Base-by-base conservation (phyloP, 2,888 invertebrate species). In the Phortica okadai region DNA sequence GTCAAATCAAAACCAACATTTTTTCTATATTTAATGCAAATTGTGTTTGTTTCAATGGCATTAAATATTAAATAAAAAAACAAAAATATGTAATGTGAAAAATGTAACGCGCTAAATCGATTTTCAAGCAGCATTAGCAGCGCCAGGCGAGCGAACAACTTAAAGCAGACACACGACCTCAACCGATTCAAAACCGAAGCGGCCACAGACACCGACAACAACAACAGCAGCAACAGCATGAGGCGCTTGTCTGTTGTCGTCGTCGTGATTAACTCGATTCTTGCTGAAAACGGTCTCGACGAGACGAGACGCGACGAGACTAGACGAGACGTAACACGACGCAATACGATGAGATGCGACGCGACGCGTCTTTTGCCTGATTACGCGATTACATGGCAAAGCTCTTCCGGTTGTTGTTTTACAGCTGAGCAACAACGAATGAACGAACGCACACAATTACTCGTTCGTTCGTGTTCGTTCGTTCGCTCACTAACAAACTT, bases 301-400 rank as follows among this genome's bases (percentile, higher is more conserved):
- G 56, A 11, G 7, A 45, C 6, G 45, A 0, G 1, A 45, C 45
- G 1, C 45, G 45, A 45, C 45, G 10, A 14, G 54, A 14, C 14
- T 54, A n/a, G 56, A 11, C n/a, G 56, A 11, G 7, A 45, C 6
- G 45, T 10, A 45, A 45, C 45, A 45, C 45, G 45, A 45, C 45
- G 10, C 45, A 10, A 45, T 10, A 45, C 59, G 59, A n/a, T 59
- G 21, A 14, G 16, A 8, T 59, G 4, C 16, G 59, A 21, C 59
- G 59, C 59, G 21, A 16, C 59, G 59, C n/a, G 56, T 56, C 14
- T 56, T n/a, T 59, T 59, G 59, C 6, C 14, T 59, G 45, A 69
- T 44, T 69, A 45, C 67, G 44, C 44, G 44, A 69, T 69, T 69
- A 69, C 67, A 69, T 69, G 67, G 42, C 67, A 69, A 69, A 69